Base-by-base conservation (phyloP, 2,888 invertebrate species). In the Endomychus coccineus region DNA sequence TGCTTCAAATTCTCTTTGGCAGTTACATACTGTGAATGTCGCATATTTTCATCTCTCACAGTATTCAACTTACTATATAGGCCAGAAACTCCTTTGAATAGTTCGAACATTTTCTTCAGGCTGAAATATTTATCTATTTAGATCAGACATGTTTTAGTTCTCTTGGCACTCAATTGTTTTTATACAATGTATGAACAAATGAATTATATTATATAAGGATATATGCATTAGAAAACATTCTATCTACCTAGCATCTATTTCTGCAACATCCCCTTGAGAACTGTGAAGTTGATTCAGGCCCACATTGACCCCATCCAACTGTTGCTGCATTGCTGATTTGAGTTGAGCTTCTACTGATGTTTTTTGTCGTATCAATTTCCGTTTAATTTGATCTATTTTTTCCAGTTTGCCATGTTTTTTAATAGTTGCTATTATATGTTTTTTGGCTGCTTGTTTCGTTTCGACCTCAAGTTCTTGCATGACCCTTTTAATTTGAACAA, bases 1-100 rank as follows among this genome's bases (percentile, higher is more conserved):
- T 97, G 95, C 62, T 95, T 96, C 16, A 98, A 71, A 61, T 98
- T 98, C 59, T 98, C 96, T 74, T 91, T 92, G 0, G 97, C 97
- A 1, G 96, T 95, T 2, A 92, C 94, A 66, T 95, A 92, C 61
- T 95, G 97, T 0, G 95, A 95, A 66, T 97, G 94, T 12, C 85
- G 78, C 49, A 87, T 85, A 60, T 95, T 95, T 64, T 97, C 96
- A 46, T 90, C 88, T 15, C 90, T 74, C 0, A 97, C 86, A 27
- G 83, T 79, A 58, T 84, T 83, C 16, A 98, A 68, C 23, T 84
- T 83, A 17, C 80, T 78, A 40, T 83, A 85, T 3, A 96, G 70
- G 4, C 80, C 79, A 1, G 89, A 84, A 0, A 96, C 82, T 25
- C 80, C 73, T 44, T 73, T 71, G 44, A 97, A 77, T 2, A 82